A percentile compares a stretch with the other conserved stretches of the same genome.
Conservation (phyloP, 2,113 vertebrate genomes). For the Hepsetus odoe region DNA sequence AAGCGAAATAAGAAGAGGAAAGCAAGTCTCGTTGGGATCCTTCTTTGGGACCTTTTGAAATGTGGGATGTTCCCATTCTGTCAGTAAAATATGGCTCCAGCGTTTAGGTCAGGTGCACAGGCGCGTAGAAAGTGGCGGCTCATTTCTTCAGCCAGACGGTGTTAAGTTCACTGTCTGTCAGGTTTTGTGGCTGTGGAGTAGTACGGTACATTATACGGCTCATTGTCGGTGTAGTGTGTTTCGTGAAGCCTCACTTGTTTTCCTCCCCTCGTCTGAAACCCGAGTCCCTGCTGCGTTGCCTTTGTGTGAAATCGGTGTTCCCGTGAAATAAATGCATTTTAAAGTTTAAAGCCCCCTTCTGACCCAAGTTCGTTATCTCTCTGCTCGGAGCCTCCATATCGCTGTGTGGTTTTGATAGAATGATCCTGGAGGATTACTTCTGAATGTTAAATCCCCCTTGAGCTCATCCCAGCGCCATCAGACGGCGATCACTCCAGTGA, state of each 20-base stretch:
- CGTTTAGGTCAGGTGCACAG: constrained; percentile 18
- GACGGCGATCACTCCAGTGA: too few species aligned
- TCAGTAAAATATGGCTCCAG: background rate
- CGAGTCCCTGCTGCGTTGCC: background rate
- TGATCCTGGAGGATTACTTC: background rate
- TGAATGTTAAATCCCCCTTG: too few species aligned
- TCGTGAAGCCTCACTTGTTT: background rate
- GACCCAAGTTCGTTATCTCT: too few species aligned
- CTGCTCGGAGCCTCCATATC: too few species aligned
- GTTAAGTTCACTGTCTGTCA: background rate
- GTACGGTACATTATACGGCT: background rate
- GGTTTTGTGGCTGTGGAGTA: background rate
- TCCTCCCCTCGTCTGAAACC: constrained; percentile 2
- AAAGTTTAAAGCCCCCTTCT: background rate
- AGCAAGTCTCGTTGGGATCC: too few species aligned
- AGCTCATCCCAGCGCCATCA: background rate
- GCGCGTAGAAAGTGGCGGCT: constrained; percentile 17
- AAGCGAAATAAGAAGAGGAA: too few species aligned
- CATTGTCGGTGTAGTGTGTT: constrained; percentile 13
- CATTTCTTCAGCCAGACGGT: background rate
- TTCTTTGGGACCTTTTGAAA: background rate
- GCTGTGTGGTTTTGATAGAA: background rate
- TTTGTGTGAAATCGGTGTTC: too few species aligned
- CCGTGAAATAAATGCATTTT: too few species aligned
- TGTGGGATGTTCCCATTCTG: background rate